phyloP scores from a whole-genome alignment of 2,888 invertebrate genomes.

The Patella pellucida region DNA sequence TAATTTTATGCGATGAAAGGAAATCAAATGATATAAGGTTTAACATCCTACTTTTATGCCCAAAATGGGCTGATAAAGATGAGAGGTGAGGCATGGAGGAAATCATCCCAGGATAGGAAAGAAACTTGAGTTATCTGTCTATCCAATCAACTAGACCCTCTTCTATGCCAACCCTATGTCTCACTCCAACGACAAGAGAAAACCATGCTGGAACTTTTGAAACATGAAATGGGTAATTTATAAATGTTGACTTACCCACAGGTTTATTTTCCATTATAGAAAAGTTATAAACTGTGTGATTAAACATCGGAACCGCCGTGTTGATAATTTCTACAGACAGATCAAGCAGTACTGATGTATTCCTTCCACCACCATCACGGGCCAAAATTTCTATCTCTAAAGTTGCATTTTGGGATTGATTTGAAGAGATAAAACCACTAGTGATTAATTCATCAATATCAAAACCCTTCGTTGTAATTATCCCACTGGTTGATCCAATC shows the following conservation, averaged over 20 bases:
- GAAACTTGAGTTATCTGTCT: no score
- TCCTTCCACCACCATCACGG: slow-evolving; percentile 15
- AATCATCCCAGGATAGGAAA: no score
- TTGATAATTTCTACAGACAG: slow-evolving; percentile 9
- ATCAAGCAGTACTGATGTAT: not conserved
- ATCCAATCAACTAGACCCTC: no score
- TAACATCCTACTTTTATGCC: no score
- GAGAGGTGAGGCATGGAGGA: no score
- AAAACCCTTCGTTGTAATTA: slow-evolving; percentile 26
- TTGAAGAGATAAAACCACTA: slow-evolving; percentile 8
- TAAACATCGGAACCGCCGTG: slow-evolving; percentile 13
- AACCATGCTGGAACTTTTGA: no score
- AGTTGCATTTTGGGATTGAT: slow-evolving; percentile 6
- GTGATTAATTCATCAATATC: slow-evolving; percentile 28
- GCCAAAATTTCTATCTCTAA: slow-evolving; percentile 15
- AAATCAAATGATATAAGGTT: no score
- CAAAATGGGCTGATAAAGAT: no score
- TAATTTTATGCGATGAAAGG: no score
- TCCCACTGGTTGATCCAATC: slow-evolving; percentile 26
- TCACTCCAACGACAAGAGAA: no score
- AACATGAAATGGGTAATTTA: not conserved
- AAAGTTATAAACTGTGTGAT: slow-evolving; percentile 22
- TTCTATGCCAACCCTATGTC: no score
- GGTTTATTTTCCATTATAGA: slow-evolving; percentile 33
- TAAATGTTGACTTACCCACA: slow-evolving; percentile 19